phyloP scores from a whole-genome alignment of 2,888 invertebrate genomes.

The Agonopterix arenella region DNA sequence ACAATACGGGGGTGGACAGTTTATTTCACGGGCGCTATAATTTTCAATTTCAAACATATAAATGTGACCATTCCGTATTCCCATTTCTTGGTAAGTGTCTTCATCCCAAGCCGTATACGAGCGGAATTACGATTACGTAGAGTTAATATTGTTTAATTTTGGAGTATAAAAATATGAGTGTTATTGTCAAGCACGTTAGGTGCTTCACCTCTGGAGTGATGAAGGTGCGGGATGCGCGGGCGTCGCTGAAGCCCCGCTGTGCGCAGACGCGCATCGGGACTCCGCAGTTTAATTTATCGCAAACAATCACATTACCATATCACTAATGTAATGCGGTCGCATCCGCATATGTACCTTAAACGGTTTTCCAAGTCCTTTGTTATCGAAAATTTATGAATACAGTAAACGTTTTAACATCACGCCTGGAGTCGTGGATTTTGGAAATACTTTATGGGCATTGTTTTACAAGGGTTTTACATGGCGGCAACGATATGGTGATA shows the following conservation, averaged over 20 bases:
- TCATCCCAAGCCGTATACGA: conserved; percentile 30
- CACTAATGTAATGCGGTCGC: conserved; percentile 68
- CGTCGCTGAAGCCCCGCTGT: conserved; percentile 58
- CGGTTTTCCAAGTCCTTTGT: conserved; percentile 70
- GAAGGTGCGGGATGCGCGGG: conserved; percentile 41
- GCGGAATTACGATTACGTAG: conserved; percentile 9
- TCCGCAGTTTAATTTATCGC: conserved; percentile 66
- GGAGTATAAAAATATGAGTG: conserved; percentile 30
- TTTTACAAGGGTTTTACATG: conserved; percentile 45
- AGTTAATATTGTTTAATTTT: conserved; percentile 18
- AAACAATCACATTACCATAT: conserved; percentile 75
- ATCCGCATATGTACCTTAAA: conserved; percentile 67
- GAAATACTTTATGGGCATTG: conserved; percentile 53
- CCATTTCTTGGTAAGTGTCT: conserved; percentile 25
- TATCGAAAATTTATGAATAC: conserved; percentile 67
- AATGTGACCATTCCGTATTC: conserved; percentile 32
- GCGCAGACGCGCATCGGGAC: conserved; percentile 41
- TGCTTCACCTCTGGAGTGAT: conserved; percentile 51
- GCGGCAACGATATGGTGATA: conserved; percentile 31
- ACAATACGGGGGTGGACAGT: conserved; percentile 38
- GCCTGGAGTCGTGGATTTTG: conserved; percentile 43
- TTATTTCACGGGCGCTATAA: conserved; percentile 49
- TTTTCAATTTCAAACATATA: conserved; percentile 48
- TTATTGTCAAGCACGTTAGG: conserved; percentile 58
- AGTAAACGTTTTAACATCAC: conserved; percentile 56